Evolutionary conservation across 2,888 invertebrate species (phyloP), one percentile per base, ranked within the genome.

Genomic region (Malthinus flaveolus): DNA sequence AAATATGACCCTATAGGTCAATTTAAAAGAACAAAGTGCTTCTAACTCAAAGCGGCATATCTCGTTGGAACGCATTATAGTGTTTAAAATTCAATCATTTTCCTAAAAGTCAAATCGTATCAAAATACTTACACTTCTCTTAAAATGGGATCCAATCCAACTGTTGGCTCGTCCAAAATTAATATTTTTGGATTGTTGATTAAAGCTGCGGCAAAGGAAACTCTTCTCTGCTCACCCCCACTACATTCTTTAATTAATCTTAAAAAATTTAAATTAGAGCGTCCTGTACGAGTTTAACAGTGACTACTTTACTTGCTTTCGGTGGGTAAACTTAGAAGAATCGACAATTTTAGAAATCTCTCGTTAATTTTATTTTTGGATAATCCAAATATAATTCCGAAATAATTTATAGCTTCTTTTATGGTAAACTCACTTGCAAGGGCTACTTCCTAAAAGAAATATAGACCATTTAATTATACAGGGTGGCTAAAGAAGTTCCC

Each of bases 101-200:
- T n/a, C n/a, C n/a, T n/a, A n/a, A n/a, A n/a, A n/a, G n/a, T n/a
- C n/a, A n/a, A n/a, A n/a, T n/a, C n/a, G 23, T 35, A 35, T 7
- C 1, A 42, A 32, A 33, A 48, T 32, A 36, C 10, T 79, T 75
- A 89, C 92, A 87, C 87, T 77, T 91, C 90, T 75, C 93, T 83
- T 52, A 96, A 79, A 64, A 95, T 84, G 0, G 95, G 95, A 80
- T 96, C 96, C 56, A 96, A 82, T 0, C 95, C 96, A 10, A 95
- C 95, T 0, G 95, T 96, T 0, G 95, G 95, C 73, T 96, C 96
- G 73, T 96, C 96, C 69, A 96, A 78, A 60, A 96, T 95, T 23
- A 96, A 80, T 32, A 96, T 78, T 75, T 94, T 91, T 0, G 96
- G 95, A 67, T 89, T 90, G 72, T 96, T 95, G 0, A 96, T 85